Evolutionary conservation across 2,888 invertebrate genomes (phyloP), one percentile per base, ranked within the genome.

Genomic region (Cephus pulcher): DNA sequence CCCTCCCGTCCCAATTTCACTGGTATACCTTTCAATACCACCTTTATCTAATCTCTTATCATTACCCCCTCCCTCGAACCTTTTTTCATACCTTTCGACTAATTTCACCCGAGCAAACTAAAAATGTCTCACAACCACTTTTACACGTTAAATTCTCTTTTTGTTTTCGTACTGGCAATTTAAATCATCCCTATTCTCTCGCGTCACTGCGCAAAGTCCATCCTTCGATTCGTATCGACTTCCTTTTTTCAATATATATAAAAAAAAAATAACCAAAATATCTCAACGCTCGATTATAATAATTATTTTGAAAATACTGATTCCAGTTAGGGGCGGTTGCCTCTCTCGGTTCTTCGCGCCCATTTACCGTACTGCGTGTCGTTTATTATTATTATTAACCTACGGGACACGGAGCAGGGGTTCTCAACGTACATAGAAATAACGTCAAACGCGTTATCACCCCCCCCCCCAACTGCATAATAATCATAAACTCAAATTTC

Each of bases 251-350:
- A 11, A 70, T 32, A 32, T 70, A 32, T 30, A 30, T 30, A 4
- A 3, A 70, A 33, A 33, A 69, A 30, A 70, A 40, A 40, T 15
- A 35, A 35, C 30, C 70, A 70, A 70, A 70, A 70, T 30, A 70
- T 70, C 70, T 23, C 70, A 70, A 32, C 76, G 6, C 15, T 33
- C 82, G 82, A 84, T 85, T 82, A 80, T 83, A 80, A 82, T 82
- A 81, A 88, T 84, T 12, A 37, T 37, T 3, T 79, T 84, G 84
- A 82, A 86, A 88, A 89, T 88, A 88, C 89, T 88, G 88, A 87
- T 88, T 87, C 81, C 84, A 86, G 85, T 85, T 81, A 82, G 80
- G 84, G 83, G 84, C 82, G 85, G 87, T 87, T 87, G 86, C 88
- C 84, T 82, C 79, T 73, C 82, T 85, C 82, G 81, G 80, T 79